Evolutionary conservation across 2,888 invertebrate genomes (phyloP), one percentile per base, ranked within the genome.

Genomic region (Urechis unicinctus): DNA sequence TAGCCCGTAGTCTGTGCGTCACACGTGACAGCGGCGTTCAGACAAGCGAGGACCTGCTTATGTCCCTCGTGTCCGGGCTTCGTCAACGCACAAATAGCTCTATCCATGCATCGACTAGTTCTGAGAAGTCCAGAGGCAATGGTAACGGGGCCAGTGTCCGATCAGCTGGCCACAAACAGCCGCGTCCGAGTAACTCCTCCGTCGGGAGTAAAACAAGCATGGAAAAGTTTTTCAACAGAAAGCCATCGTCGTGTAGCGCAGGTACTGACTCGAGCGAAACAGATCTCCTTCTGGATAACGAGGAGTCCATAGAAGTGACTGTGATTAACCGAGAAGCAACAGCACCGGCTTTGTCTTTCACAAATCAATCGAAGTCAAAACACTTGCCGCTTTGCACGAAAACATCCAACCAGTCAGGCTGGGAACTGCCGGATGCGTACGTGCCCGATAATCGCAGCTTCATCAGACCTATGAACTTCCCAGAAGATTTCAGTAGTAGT

Each of bases 21-120:
- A 41, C 47, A 30, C 28, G n/a, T 17, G 55, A 55, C 31, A 41
- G 50, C 45, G 59, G 52, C 4, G 59, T 47, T 17, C 60, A 60
- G 53, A 60, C 60, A 3, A 56, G 50, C 25, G 56, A 59, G 22
- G 58, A 60, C 22, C 56, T 60, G n/a, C 51, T 60, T 9, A 31
- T 52, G 53, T 51, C 56, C 21, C 47, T 56, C 36, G 43, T 59
- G 17, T 30, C 52, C 5, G 54, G 50, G 9, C 52, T 59, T 6
- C 54, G 56, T 13, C 48, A 55, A 2, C 45, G 60, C 22, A 46
- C 29, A 47, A 53, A 36, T 43, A 29, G 25, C 51, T 50, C 41
- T 31, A 44, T 42, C 25, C 36, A 36, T 36, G 24, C 48, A 26
- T 5, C 25, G 9, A 6, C 45, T 45, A 21, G 45, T 21, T 6